Evolutionary conservation across 2,888 invertebrate genomes (phyloP).

Genomic region (Zeuzera pyrina): DNA sequence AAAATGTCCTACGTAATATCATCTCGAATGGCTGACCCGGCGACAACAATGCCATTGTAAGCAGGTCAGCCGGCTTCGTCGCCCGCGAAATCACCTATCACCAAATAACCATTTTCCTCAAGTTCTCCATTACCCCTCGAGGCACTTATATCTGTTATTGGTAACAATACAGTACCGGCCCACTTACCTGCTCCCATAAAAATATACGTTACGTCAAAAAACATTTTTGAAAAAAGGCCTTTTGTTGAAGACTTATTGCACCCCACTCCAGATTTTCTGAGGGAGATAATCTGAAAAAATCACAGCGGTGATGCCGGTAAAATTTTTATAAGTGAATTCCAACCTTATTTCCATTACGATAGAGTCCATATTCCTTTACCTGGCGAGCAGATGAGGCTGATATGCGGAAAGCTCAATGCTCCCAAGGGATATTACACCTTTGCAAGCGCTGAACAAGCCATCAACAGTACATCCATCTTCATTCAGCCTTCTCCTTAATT

Average conservation of each 20-base stretch:
- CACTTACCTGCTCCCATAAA: constrained; percentile 2
- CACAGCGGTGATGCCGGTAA: constrained; percentile 8
- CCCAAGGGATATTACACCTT: constrained; percentile 8
- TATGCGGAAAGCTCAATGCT: constrained; percentile 1
- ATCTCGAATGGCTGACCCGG: too few species aligned
- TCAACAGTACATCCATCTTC: constrained; percentile 5
- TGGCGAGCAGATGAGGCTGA: background rate
- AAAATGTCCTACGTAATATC: too few species aligned
- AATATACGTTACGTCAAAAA: constrained; percentile 1
- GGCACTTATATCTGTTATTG: too few species aligned
- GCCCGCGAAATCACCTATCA: too few species aligned
- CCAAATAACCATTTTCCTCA: too few species aligned
- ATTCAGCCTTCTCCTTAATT: constrained; percentile 6
- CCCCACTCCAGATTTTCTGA: constrained; percentile 11
- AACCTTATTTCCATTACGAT: background rate
- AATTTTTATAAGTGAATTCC: background rate
- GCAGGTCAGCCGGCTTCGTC: too few species aligned
- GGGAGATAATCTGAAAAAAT: constrained; percentile 14
- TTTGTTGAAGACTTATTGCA: constrained; percentile 8
- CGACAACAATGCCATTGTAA: too few species aligned
- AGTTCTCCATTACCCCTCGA: too few species aligned
- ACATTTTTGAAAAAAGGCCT: constrained; percentile 7
- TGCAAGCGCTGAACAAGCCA: constrained; percentile 5
- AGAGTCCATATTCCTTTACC: background rate
- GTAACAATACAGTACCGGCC: too few species aligned